Evolutionary conservation across 2,888 invertebrate genomes (phyloP), one percentile per base, ranked within the genome.

Genomic region (Amphipyra berbera): DNA sequence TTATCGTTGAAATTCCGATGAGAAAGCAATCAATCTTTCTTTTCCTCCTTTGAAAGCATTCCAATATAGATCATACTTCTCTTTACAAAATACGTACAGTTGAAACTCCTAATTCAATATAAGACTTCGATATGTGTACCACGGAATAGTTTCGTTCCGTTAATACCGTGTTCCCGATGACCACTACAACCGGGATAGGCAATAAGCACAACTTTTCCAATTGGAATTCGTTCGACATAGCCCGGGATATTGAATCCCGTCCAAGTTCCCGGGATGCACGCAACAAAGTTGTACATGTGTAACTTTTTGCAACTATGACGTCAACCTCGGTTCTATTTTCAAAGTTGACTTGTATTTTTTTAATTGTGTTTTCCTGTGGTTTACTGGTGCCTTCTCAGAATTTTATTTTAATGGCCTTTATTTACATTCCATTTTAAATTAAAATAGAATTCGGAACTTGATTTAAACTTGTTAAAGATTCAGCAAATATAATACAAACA

Each of bases 171-270:
- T 53, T 58, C 27, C 13, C 57, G 58, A 40, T 62, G 71, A 42
- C 68, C 68, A 62, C 62, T 73, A 45, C 27, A 58, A 33, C 47
- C 68, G 50, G 73, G 52, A 47, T 46, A 58, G 62, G 68, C 68
- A 70, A 70, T 73, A 71, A 71, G 70, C 13, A 45, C 57, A 80
- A 80, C 77, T 85, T 85, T 85, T 82, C 77, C 85, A 82, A 86
- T 86, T 80, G 78, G 76, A 83, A 82, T 79, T 81, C 76, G 76
- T 70, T 71, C 66, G 58, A 78, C 74, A 66, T 63, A 56, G 67
- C 73, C 59, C 61, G 55, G 74, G 66, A 75, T 78, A 75, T 83
- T 80, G 78, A 77, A 82, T 77, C 50, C 68, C 68, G 64, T 68
- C 55, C 38, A 59, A 59, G 49, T 61, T 54, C 46, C 38, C 62